Percentiles rank a stretch among this genome's conserved stretches.
Evolutionary conservation across 1,140 invertebrate genomes (phyloP).

Genomic region (Saccostrea echinata): DNA sequence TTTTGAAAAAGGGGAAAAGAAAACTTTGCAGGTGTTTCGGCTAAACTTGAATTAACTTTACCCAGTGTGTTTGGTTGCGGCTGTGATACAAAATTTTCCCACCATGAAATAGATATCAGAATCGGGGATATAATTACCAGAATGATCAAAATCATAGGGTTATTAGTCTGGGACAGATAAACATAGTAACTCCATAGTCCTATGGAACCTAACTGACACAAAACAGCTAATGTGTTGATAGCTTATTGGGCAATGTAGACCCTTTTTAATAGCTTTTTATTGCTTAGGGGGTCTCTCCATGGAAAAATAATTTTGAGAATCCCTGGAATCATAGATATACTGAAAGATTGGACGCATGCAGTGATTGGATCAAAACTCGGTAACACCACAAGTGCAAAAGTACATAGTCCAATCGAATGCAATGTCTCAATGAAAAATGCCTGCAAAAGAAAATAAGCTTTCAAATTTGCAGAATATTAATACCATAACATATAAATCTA

Average conservation of each 20-base stretch:
- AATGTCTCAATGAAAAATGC: slow-evolving; percentile 69
- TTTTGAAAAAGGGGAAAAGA: slow-evolving; percentile 64
- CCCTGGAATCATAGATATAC: slow-evolving; percentile 66
- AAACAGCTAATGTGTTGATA: not conserved
- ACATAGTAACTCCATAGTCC: slow-evolving; percentile 11
- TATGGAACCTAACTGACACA: not conserved
- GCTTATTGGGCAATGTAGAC: not conserved
- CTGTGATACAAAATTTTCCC: slow-evolving; percentile 82
- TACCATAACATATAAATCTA: too few species aligned
- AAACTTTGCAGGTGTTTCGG: not conserved
- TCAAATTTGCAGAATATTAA: too few species aligned
- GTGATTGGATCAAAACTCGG: slow-evolving; percentile 72
- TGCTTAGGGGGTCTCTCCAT: slow-evolving; percentile 36
- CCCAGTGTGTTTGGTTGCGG: slow-evolving; percentile 70
- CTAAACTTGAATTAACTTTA: not conserved
- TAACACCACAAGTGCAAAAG: slow-evolving; percentile 73
- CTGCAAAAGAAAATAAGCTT: slow-evolving; percentile 61
- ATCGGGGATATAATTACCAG: slow-evolving; percentile 64
- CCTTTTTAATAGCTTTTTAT: not conserved
- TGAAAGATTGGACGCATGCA: slow-evolving; percentile 61
- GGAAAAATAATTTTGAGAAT: slow-evolving; percentile 65
- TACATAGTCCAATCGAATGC: slow-evolving; percentile 72
- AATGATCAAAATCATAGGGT: slow-evolving; percentile 24
- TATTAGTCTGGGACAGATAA: not conserved
- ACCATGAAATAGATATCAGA: slow-evolving; percentile 73